phyloP scores from a whole-genome alignment of 2,888 invertebrate species.

The Eupithecia subumbrata region DNA sequence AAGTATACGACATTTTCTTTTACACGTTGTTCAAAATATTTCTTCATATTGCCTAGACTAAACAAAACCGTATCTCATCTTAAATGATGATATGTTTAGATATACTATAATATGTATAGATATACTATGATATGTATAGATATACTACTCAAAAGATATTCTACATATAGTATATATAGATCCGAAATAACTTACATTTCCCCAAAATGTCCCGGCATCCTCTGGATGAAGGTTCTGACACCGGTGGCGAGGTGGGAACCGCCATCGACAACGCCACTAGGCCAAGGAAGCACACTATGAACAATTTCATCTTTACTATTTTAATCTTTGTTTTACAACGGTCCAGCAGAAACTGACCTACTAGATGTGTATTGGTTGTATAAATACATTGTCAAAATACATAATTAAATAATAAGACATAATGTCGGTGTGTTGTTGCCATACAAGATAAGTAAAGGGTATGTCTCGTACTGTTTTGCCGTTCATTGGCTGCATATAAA shows the following conservation, averaged over 20 bases:
- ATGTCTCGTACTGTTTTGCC: too few relatives aligned
- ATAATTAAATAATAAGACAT: not conserved
- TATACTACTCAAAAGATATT: too few relatives aligned
- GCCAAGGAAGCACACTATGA: not conserved
- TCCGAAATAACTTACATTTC: constrained; percentile 57
- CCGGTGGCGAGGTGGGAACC: constrained; percentile 1
- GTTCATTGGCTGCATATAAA: too few relatives aligned
- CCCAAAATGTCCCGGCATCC: constrained; percentile 60
- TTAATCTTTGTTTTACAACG: not conserved
- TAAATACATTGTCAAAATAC: not conserved
- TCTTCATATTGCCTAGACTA: too few relatives aligned
- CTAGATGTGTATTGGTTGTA: not conserved
- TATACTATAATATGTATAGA: too few relatives aligned
- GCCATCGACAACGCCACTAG: constrained; percentile 6
- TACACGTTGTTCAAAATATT: not conserved
- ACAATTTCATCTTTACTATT: constrained; percentile 9
- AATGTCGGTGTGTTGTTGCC: not conserved
- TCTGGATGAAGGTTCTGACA: constrained; percentile 39
- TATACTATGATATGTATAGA: too few relatives aligned
- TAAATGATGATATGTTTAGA: not conserved
- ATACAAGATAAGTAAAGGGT: not conserved
- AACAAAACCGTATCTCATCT: too few relatives aligned
- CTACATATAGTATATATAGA: not conserved
- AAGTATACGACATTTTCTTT: not conserved
- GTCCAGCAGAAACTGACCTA: not conserved